Evolutionary conservation across 2,113 vertebrate genomes (phyloP).

Genomic region (Thalassoma bifasciatum): DNA sequence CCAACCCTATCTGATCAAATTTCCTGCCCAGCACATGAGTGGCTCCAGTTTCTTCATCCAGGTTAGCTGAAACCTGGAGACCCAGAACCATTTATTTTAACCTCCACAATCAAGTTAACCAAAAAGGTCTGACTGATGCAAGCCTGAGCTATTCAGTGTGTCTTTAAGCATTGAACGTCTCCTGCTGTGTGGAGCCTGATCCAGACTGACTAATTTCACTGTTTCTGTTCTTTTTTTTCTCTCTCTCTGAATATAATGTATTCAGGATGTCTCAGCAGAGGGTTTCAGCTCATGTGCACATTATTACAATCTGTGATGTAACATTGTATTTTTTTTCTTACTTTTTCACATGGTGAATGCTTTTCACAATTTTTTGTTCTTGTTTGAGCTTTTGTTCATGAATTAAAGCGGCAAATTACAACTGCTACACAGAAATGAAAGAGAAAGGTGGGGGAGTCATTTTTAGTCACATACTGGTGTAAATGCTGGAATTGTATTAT

Average conservation of each 20-base stretch:
- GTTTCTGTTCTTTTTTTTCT: slow-evolving; percentile 22
- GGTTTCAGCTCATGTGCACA: slow-evolving; percentile 52
- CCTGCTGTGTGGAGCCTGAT: slow-evolving; percentile 29
- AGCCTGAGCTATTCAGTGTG: slow-evolving; percentile 22
- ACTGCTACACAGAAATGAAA: not conserved
- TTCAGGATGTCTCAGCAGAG: slow-evolving; percentile 58
- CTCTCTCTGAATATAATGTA: slow-evolving; percentile 51
- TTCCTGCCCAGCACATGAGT: slow-evolving; percentile 36
- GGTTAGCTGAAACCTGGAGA: slow-evolving; percentile 45
- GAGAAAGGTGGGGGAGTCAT: not conserved
- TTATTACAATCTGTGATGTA: slow-evolving; percentile 62
- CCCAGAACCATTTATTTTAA: slow-evolving; percentile 51
- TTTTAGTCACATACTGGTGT: not conserved
- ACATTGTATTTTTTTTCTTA: slow-evolving; percentile 18
- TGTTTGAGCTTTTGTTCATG: slow-evolving; percentile 33
- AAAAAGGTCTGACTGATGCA: slow-evolving; percentile 17
- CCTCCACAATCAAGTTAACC: slow-evolving; percentile 2
- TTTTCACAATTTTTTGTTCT: slow-evolving; percentile 13
- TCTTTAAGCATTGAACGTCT: slow-evolving; percentile 33
- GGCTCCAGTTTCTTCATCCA: slow-evolving; percentile 55
- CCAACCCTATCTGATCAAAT: slow-evolving; percentile 49
- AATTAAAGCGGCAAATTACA: slow-evolving; percentile 29
- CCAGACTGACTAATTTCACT: slow-evolving; percentile 31
- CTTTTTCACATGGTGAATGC: slow-evolving; percentile 20
- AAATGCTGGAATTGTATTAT: not conserved